phyloP scores from a whole-genome alignment of 1,140 invertebrate genomes.

The Pentalonia nigronervosa region DNA sequence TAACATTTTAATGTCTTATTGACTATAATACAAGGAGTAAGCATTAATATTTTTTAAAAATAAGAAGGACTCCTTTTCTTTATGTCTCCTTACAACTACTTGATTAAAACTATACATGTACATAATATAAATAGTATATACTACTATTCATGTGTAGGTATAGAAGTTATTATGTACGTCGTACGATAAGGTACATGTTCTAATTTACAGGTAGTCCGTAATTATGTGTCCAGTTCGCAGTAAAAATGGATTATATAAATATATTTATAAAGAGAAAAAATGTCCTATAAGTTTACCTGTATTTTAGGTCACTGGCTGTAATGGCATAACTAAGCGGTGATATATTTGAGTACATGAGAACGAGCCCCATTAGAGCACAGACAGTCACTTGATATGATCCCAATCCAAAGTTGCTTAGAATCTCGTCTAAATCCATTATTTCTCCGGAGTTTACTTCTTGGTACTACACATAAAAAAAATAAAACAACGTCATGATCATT shows the following conservation, averaged over 20 bases:
- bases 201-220: neutral
- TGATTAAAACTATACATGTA: too few relatives aligned
- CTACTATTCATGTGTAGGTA: too few relatives aligned
- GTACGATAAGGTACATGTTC: too few relatives aligned
- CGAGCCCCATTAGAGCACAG: slow-evolving; percentile 34
- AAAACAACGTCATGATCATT: neutral
- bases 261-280: neutral
- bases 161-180: neutral
- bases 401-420: slow-evolving; percentile 29
- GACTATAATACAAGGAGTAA: too few relatives aligned
- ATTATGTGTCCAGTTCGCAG: neutral
- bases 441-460: slow-evolving; percentile 25
- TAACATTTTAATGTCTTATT: too few relatives aligned
- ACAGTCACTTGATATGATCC: slow-evolving; percentile 33
- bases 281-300: neutral
- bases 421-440: slow-evolving; percentile 50
- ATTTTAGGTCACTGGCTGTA: slow-evolving; percentile 42
- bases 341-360: slow-evolving; percentile 52
- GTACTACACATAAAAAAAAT: slow-evolving; percentile 23
- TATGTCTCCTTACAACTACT: too few relatives aligned
- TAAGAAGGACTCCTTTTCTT: too few relatives aligned
- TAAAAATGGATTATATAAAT: neutral
- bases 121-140: too few relatives aligned
- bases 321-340: slow-evolving; percentile 43
- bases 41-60: too few relatives aligned